phyloP scores from a whole-genome alignment of 2,113 vertebrate species.

The Chaetodon trifascialis region DNA sequence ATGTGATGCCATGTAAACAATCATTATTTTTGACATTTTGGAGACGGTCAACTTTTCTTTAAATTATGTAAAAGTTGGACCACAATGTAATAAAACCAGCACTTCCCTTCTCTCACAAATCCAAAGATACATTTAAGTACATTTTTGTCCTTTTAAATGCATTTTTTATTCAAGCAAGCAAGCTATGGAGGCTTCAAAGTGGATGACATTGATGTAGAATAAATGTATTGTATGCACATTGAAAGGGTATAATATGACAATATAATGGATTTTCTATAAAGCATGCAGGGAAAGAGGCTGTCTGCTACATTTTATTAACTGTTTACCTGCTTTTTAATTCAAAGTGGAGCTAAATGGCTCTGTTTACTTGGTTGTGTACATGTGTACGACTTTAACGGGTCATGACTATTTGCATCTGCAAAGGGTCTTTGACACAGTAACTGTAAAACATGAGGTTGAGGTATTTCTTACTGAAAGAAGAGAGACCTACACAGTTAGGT shows the following conservation, averaged over 20 bases:
- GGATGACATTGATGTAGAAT: background rate
- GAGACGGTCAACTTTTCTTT: no score
- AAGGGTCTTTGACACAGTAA: background rate
- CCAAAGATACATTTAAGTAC: background rate
- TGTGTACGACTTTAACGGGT: background rate
- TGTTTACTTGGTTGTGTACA: background rate
- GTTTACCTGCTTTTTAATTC: background rate
- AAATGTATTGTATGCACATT: background rate
- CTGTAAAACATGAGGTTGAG: background rate
- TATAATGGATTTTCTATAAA: no score
- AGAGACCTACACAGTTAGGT: background rate
- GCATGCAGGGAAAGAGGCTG: background rate
- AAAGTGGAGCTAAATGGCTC: background rate
- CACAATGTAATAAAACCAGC: background rate
- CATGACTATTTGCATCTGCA: background rate
- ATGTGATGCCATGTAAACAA: background rate
- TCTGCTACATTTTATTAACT: background rate
- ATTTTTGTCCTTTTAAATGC: background rate
- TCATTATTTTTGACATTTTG: background rate
- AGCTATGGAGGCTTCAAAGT: background rate
- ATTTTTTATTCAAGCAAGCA: background rate
- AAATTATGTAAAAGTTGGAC: background rate
- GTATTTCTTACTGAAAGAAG: background rate
- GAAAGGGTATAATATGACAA: background rate
- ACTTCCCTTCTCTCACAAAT: background rate